A percentile compares a stretch with the other conserved stretches of the same genome.
These are phyloP conservation scores for Scaeva pyrastri DNA, from an alignment of 2,888 invertebrate genomes.

Conservation along the genomic window DNA sequence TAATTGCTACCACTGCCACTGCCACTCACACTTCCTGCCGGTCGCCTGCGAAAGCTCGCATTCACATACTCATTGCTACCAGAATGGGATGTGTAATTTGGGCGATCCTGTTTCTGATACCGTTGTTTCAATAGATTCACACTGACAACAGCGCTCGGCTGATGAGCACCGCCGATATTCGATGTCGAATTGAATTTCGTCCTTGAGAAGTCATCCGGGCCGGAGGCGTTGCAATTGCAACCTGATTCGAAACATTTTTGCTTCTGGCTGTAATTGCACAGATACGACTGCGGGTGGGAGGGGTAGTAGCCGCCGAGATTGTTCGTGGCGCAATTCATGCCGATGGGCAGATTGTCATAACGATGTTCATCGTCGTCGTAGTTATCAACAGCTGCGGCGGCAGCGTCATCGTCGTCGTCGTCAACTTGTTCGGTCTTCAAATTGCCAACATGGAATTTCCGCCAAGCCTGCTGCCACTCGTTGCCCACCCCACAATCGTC, in stretches of 20 bases:
- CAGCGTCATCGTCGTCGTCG: constrained; percentile 32
- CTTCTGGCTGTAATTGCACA: constrained; percentile 63
- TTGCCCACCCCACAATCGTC: constrained; percentile 1
- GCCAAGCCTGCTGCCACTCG: constrained; percentile 49
- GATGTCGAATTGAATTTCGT: constrained; percentile 73
- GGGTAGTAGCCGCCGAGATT: constrained; percentile 17
- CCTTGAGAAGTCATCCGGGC: constrained; percentile 63
- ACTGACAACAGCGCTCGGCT: constrained; percentile 62
- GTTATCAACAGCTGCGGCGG: background rate
- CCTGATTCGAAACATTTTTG: constrained; percentile 57
- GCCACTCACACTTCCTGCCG: constrained; percentile 1
- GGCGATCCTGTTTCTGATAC: constrained; percentile 71
- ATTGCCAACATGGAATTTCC: constrained; percentile 46
- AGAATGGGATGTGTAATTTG: constrained; percentile 48
- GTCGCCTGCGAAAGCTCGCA: constrained; percentile 66
- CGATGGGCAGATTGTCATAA: constrained; percentile 59
- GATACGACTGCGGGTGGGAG: constrained; percentile 18
- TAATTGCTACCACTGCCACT: constrained; percentile 42
- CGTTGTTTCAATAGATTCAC: constrained; percentile 76
- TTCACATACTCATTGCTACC: constrained; percentile 74
- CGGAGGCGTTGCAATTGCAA: constrained; percentile 52
- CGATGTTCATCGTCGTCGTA: constrained; percentile 47
- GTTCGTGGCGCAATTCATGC: constrained; percentile 29
- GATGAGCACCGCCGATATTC: constrained; percentile 62
- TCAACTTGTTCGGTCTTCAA: constrained; percentile 45